phyloP scores from a whole-genome alignment of 2,113 vertebrate genomes.

The Mustelus asterias region DNA sequence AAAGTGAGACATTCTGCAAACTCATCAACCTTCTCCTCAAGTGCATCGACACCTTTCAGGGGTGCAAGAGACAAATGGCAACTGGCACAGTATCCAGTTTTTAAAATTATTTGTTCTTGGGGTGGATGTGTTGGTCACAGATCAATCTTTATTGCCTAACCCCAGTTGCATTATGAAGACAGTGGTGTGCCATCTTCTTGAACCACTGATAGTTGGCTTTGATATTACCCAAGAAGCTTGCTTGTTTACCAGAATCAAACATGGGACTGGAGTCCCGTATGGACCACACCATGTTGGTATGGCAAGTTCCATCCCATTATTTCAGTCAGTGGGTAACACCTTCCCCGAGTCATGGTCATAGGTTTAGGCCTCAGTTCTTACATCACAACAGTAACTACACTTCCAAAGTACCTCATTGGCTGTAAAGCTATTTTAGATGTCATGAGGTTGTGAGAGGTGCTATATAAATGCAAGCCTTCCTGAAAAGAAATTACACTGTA shows the following conservation, averaged over 20 bases:
- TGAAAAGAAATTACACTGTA: no score
- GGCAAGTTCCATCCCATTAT: no score
- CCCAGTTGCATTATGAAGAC: not conserved
- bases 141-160: not conserved
- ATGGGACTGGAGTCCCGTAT: not conserved
- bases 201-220: not conserved
- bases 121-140: not conserved
- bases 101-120: not conserved
- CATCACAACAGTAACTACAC: no score
- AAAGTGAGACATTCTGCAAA: not conserved
- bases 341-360: no score
- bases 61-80: not conserved
- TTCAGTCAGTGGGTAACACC: no score
- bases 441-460: no score
- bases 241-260: not conserved
- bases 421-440: no score
- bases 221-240: not conserved
- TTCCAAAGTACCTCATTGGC: no score
- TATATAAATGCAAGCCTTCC: no score
- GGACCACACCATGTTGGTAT: not conserved
- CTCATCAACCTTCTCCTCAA: not conserved
- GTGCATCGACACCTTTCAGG: not conserved
- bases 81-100: not conserved
- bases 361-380: no score
- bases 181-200: not conserved